Base-by-base conservation (phyloP, 1,140 invertebrate genomes). In the Linepithema humile region DNA sequence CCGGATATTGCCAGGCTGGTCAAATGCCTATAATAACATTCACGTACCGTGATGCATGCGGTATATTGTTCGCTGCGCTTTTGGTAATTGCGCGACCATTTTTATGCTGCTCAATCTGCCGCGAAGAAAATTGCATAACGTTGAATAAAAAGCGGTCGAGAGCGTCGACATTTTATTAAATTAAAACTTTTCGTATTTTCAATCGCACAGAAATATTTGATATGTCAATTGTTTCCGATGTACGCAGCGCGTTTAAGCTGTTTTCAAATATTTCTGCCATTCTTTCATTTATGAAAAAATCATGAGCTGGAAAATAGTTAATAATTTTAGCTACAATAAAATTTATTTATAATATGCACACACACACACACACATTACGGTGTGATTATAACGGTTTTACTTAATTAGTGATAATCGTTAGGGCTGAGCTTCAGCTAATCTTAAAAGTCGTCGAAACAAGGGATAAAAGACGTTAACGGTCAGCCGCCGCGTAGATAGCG, bases 1-100 rank as follows among this genome's bases (percentile, higher is more conserved):
- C 48, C 64, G 75, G 75, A 70, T 70, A 80, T 80, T 80, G 64
- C 35, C 48, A 40, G 48, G 23, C 29, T 69, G 75, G 23, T 80
- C 17, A 70, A 80, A 80, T 55, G 64, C 35, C 64, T 32, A 48
- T 80, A 80, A 80, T 80, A 80, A 80, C 48, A 57, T 80, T 80
- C 75, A 20, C 35, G 75, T 55, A 43, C 26, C 48, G 75, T 23
- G 64, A 78, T 69, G 23, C 35, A 29, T 78, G 62, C 15, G 32
- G 35, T 29, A n/a, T 43, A 80, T 80, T 70, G 75, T 80, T n/a
- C 65, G 3, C 50, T 38, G 62, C 17, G 45, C 48, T 55, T 80
- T 80, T 23, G 23, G 12, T 80, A 70, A 80, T 57, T 80, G 64
- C 20, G 64, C 20, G 45, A 29, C 32, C 45, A 40, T 80, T 80